Conservation (phyloP, 2,113 vertebrate genomes). For the Gallinago jamesoni region DNA sequence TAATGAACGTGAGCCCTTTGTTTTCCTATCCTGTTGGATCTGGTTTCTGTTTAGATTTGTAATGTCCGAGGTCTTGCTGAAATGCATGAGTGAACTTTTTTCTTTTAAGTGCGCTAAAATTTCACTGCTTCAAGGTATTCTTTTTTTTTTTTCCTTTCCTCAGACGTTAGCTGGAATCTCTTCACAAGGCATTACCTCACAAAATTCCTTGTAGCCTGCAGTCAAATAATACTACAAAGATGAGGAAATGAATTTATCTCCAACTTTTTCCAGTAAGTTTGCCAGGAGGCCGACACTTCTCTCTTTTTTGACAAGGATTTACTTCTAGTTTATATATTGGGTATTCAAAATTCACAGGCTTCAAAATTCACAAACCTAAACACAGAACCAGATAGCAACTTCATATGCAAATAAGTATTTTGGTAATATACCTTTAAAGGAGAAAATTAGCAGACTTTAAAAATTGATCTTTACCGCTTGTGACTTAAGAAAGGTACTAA, state of each 20-base stretch:
- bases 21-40: not conserved
- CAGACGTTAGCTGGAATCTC: not conserved
- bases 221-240: slow-evolving; percentile 13
- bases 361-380: not conserved
- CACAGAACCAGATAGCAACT: not conserved
- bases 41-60: not conserved
- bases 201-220: not conserved
- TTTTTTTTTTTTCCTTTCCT: not conserved
- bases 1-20: not conserved
- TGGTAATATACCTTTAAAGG: not conserved
- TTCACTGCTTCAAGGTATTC: not conserved
- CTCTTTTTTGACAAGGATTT: not conserved
- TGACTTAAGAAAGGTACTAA: not conserved
- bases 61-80: not conserved
- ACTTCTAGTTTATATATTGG: not conserved
- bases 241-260: slow-evolving; percentile 8
- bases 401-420: not conserved
- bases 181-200: slow-evolving; percentile 8
- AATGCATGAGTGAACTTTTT: not conserved
- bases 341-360: not conserved
- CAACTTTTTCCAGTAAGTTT: not conserved
- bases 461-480: not conserved
- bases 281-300: rapidly evolving
- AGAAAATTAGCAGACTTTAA: not conserved
- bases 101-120: not conserved